Base-by-base conservation (phyloP, 2,113 vertebrate genomes). In the Ctenomys sociabilis region DNA sequence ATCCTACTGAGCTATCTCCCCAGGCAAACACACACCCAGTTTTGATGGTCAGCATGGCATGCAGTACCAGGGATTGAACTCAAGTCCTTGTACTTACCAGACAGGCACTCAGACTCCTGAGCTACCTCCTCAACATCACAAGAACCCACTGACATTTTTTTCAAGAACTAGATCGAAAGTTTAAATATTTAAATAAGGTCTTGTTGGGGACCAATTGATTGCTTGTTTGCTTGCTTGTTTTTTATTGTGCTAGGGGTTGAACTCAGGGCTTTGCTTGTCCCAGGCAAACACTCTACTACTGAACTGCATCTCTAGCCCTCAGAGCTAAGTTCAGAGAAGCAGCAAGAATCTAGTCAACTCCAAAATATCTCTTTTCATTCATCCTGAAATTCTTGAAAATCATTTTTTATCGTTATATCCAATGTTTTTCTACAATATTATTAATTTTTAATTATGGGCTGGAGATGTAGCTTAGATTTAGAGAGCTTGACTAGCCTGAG, bases 371-470 rank as follows among this genome's bases (percentile, higher is more conserved):
- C 61, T 94, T 92, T 63, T 24, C 22, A 63, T 26, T 63, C 61
- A 63, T 63, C 13, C 43, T 84, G 52, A 93, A 90, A 80, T 94
- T 94, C 52, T 68, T 75, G 26, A 75, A 43, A 26, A 14, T 35
- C 16, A 77, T 85, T 92, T 94, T 87, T 28, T 93, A 1, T 88
- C n/a, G 95, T 11, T 88, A 2, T 77, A 52, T 77, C 14, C 30
- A 49, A 3, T 83, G 7, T 95, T 93, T 92, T 95, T 86, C 80
- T 87, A 73, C 28, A 87, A 85, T 88, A 5, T 54, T 96, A 84
- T 63, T 28, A 66, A 85, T 83, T 19, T 89, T 57, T 82, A 37
- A 68, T 86, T 80, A 52, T 4, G 45, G 45, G 28, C 30, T 49
- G 11, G 19, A 21, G 30, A 14, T 66, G 0, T 35, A 66, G 17